Evolutionary conservation across 2,797 vertebrate species (phyloP).

Genomic region (Syngnathus rostellatus): DNA sequence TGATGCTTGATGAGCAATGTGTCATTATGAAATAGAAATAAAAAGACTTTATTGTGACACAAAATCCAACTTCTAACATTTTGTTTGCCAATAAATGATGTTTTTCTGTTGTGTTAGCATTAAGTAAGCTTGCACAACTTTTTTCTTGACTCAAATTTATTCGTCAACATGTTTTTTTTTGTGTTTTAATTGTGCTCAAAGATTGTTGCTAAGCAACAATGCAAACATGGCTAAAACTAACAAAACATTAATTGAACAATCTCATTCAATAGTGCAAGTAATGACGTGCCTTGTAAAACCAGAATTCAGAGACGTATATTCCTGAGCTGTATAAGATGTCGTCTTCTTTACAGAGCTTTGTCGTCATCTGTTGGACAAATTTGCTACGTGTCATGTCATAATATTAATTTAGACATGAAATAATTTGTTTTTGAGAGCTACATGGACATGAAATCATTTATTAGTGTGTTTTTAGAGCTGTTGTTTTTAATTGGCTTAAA

Average conservation of each 20-base stretch:
- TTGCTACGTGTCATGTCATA: neutral
- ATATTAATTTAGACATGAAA: neutral
- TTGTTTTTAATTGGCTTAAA: too few relatives aligned
- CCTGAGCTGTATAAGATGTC: neutral
- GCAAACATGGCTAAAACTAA: neutral
- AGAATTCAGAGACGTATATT: neutral
- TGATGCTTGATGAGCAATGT: conserved; percentile 15
- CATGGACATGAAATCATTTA: too few relatives aligned
- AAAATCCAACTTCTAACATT: neutral
- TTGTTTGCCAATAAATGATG: too few relatives aligned
- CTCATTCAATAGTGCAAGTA: neutral
- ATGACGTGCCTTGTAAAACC: neutral
- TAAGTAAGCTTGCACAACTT: too few relatives aligned
- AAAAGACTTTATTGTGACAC: neutral
- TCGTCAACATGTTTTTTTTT: too few relatives aligned
- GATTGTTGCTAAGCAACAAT: too few relatives aligned
- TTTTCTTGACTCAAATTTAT: too few relatives aligned
- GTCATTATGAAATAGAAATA: neutral
- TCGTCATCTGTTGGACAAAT: conserved; percentile 39
- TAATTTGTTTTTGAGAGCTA: too few relatives aligned
- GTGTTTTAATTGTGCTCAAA: too few relatives aligned
- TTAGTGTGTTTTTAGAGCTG: too few relatives aligned
- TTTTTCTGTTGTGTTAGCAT: too few relatives aligned
- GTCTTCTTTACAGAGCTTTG: conserved; percentile 9
- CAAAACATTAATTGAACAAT: neutral